phyloP scores from a whole-genome alignment of 2,797 vertebrate genomes.

The Anisognathus igniventris region DNA sequence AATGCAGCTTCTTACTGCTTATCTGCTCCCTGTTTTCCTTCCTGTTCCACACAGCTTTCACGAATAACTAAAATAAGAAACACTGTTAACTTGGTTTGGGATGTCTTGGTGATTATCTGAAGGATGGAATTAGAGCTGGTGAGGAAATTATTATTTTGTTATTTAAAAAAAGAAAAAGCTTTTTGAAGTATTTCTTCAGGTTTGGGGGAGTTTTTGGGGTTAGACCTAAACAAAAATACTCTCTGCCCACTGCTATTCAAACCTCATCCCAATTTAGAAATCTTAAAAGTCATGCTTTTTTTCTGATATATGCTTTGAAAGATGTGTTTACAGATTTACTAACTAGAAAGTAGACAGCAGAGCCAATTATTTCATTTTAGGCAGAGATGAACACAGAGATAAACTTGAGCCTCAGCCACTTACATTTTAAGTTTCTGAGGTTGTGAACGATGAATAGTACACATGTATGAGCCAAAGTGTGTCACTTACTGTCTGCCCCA shows the following conservation, averaged over 20 bases:
- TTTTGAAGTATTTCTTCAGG: background rate
- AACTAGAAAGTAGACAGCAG: background rate
- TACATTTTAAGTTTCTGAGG: background rate
- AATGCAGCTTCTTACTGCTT: background rate
- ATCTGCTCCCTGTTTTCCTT: background rate
- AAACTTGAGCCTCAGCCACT: background rate
- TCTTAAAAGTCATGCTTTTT: background rate
- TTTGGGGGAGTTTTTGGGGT: background rate
- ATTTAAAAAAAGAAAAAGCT: accelerated
- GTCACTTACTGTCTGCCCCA: background rate
- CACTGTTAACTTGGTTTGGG: background rate
- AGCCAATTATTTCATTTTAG: background rate
- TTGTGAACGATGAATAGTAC: background rate
- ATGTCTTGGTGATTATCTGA: background rate
- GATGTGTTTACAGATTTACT: background rate
- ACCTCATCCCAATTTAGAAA: background rate
- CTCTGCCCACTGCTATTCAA: background rate
- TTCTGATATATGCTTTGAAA: background rate
- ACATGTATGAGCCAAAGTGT: background rate
- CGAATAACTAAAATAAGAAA: background rate
- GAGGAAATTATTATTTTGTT: background rate
- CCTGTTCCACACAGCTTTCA: background rate
- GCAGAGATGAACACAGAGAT: background rate
- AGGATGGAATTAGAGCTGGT: background rate
- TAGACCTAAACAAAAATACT: background rate